phyloP scores from a whole-genome alignment of 2,888 invertebrate species.

The Philereme vetulata region DNA sequence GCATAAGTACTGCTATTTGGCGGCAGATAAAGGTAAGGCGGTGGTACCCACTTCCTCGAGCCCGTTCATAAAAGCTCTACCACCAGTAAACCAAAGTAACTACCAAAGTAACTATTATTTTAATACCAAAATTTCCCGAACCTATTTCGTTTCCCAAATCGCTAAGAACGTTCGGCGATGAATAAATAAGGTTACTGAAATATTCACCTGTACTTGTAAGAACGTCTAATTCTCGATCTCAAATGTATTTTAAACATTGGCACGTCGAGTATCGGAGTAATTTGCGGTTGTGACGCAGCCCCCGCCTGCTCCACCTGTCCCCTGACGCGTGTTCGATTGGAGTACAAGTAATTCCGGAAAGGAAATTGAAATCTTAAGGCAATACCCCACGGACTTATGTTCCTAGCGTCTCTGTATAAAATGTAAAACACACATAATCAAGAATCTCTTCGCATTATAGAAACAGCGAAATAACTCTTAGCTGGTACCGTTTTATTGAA shows the following conservation, averaged over 20 bases:
- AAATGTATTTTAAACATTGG: conserved; percentile 79
- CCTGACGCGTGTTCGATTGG: conserved; percentile 82
- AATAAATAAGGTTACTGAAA: conserved; percentile 62
- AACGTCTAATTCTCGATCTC: conserved; percentile 61
- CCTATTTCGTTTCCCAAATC: background rate
- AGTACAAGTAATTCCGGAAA: conserved; percentile 82
- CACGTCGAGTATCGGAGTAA: conserved; percentile 74
- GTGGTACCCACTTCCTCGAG: too few relatives aligned
- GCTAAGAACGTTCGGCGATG: conserved; percentile 22
- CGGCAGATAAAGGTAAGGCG: too few relatives aligned
- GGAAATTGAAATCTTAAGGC: conserved; percentile 84
- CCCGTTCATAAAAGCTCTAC: too few relatives aligned
- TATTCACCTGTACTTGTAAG: conserved; percentile 54
- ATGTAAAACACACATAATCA: conserved; percentile 66
- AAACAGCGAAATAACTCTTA: conserved; percentile 32
- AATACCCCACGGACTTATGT: conserved; percentile 79
- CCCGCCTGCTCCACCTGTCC: conserved; percentile 54
- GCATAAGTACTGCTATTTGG: too few relatives aligned
- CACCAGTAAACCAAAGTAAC: too few relatives aligned
- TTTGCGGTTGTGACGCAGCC: conserved; percentile 73
- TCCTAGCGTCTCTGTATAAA: conserved; percentile 64
- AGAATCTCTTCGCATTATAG: conserved; percentile 38
- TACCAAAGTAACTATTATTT: conserved; percentile 23
- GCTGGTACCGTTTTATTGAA: conserved; percentile 25
- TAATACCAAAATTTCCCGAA: conserved; percentile 1